Conservation (phyloP, 2,888 invertebrate genomes). For the Pyralis farinalis region DNA sequence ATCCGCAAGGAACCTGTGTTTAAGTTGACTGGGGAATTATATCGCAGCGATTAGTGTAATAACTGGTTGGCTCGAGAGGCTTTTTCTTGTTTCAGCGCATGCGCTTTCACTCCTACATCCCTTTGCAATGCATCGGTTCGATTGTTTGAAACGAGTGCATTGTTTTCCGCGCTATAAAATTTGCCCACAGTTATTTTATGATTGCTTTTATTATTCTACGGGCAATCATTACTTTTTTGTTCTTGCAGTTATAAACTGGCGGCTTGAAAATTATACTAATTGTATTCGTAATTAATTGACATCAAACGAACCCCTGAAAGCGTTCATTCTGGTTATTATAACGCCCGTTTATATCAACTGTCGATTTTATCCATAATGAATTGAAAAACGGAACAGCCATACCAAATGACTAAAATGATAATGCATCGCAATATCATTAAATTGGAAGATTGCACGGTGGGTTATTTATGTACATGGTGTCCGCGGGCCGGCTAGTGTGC, state of each 20-base stretch:
- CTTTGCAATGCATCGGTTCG: constrained; percentile 54
- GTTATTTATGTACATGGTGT: constrained; percentile 52
- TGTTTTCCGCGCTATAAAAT: constrained; percentile 67
- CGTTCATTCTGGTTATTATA: constrained; percentile 7
- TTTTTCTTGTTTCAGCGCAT: constrained; percentile 69
- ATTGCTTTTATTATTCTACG: constrained; percentile 39
- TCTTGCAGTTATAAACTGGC: not conserved
- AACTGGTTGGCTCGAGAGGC: constrained; percentile 71
- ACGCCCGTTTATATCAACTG: constrained; percentile 22
- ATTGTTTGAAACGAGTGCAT: constrained; percentile 66
- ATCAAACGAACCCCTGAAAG: constrained; percentile 11
- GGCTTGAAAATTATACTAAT: not conserved
- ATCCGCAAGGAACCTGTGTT: constrained; percentile 79
- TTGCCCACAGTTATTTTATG: constrained; percentile 52
- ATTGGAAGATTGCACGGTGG: constrained; percentile 48
- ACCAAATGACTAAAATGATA: constrained; percentile 49
- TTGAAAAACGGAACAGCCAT: constrained; percentile 44
- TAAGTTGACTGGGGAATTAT: constrained; percentile 81
- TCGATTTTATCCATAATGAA: constrained; percentile 27
- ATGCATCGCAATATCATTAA: constrained; percentile 61
- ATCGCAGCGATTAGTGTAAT: constrained; percentile 81
- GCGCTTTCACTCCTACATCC: constrained; percentile 63
- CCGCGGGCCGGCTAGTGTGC: constrained; percentile 34
- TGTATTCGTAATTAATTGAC: constrained; percentile 34
- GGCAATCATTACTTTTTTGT: constrained; percentile 23